A percentile compares a stretch with the other conserved stretches of the same genome.
Conservation (phyloP, 1,140 invertebrate species). For the Aradophagus sp. region DNA sequence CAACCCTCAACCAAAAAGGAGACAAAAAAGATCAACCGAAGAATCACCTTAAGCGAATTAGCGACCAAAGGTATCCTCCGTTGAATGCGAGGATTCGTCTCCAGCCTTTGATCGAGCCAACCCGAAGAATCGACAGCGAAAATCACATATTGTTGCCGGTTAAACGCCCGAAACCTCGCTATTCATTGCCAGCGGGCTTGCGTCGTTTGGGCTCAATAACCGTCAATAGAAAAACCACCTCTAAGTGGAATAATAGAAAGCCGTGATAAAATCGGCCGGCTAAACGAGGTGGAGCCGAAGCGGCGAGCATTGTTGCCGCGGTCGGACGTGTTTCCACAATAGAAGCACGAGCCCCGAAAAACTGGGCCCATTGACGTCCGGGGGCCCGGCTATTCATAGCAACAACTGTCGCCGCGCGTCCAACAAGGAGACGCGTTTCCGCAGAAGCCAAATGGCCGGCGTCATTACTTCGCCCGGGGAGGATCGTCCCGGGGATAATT, state of each 20-base stretch:
- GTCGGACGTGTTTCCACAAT: conserved; percentile 45
- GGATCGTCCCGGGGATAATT: conserved; percentile 43
- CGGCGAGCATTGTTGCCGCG: conserved; percentile 31
- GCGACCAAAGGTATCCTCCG: too few species aligned
- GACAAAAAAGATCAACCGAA: too few species aligned
- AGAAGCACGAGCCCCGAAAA: conserved; percentile 44
- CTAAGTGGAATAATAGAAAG: conserved; percentile 33
- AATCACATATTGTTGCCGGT: too few species aligned
- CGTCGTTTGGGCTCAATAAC: too few species aligned
- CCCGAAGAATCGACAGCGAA: too few species aligned
- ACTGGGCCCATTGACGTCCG: conserved; percentile 22
- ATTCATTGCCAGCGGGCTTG: too few species aligned
- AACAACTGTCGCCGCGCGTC: conserved; percentile 50
- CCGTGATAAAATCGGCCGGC: conserved; percentile 16
- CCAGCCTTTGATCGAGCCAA: too few species aligned
- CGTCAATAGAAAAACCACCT: conserved; percentile 21
- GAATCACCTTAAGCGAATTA: too few species aligned
- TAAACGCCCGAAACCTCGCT: too few species aligned
- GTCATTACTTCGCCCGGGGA: conserved; percentile 25
- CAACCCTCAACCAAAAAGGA: too few species aligned
- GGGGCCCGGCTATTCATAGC: conserved; percentile 32
- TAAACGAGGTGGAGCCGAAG: conserved; percentile 20
- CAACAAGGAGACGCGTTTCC: conserved; percentile 31
- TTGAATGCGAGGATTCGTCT: too few species aligned
- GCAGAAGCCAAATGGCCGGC: conserved; percentile 28